Evolutionary conservation across 2,888 invertebrate genomes (phyloP), one percentile per base, ranked within the genome.

Genomic region (Lepidonotus clava): DNA sequence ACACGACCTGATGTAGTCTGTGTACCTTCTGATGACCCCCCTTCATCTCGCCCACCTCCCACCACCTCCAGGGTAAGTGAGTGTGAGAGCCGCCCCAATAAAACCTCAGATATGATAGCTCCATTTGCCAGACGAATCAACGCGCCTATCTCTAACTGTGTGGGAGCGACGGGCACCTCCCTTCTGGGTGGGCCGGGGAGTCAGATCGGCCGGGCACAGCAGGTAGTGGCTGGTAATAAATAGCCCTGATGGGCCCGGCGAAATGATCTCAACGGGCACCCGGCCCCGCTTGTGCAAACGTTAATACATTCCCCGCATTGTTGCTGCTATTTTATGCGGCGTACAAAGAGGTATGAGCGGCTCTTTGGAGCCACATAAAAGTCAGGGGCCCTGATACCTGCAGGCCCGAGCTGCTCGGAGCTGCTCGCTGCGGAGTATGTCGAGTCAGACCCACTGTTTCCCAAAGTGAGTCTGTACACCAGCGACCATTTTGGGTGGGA

Each of bases 81-180:
- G 61, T n/a, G 0, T 2, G 61, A 11, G 61, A 11, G 24, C 61
- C 61, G 61, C 61, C 5, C 71, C 71, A 71, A 71, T 71, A 71
- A 71, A 71, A 71, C 71, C 36, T 38, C 38, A 8, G 71, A 71
- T 71, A 71, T 71, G 71, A 71, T 71, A 71, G 71, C 71, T 71
- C 71, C 71, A 71, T 71, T 71, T 71, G 71, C 71, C 71, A 34
- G 71, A 36, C 71, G 71, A 71, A 71, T 71, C 71, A n/a, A n/a
- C n/a, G n/a, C n/a, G n/a, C n/a, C n/a, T n/a, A 71, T 71, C 71
- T 71, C 71, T n/a, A 38, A 71, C 71, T 71, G 71, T 21, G 46
- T 46, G 46, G 46, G 8, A 18, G 66, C 66, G 32, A 32, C 36
- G 71, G 38, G 14, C 71, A 38, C 8, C 46, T 8, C 8, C 34